These are phyloP conservation scores for Limenitis camilla DNA, from an alignment of 2,888 invertebrate species.

Conservation along the genomic window DNA sequence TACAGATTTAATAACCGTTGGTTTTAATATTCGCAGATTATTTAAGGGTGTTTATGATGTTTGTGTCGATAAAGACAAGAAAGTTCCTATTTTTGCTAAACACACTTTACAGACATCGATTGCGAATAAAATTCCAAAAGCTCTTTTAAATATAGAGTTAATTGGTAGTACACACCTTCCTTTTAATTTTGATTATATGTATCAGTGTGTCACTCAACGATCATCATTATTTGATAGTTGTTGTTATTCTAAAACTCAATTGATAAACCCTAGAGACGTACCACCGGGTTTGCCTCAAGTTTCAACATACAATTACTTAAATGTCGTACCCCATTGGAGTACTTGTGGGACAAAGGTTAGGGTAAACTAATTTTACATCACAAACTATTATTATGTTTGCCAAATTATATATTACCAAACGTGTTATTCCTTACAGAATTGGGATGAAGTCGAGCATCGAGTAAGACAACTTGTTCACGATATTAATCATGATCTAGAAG, in stretches of 20 bases:
- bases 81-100: slow-evolving; percentile 34
- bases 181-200: slow-evolving; percentile 31
- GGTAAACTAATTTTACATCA: neutral
- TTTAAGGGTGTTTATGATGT: slow-evolving; percentile 37
- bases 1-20: slow-evolving; percentile 34
- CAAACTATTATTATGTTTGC: too few species aligned
- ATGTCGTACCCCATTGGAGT: slow-evolving; percentile 50
- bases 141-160: neutral
- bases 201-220: slow-evolving; percentile 30
- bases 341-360: slow-evolving; percentile 36
- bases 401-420: too few species aligned
- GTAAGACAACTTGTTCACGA: slow-evolving; percentile 33
- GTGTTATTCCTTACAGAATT: slow-evolving; percentile 34
- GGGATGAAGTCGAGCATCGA: slow-evolving; percentile 40
- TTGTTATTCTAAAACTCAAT: slow-evolving; percentile 40
- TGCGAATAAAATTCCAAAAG: slow-evolving; percentile 1
- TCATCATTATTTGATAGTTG: slow-evolving; percentile 29
- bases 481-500: slow-evolving; percentile 24
- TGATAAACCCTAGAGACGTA: slow-evolving; percentile 43
- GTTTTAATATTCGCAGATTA: slow-evolving; percentile 24
- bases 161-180: slow-evolving; percentile 9
- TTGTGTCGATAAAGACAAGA: slow-evolving; percentile 34
- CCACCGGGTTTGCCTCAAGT: slow-evolving; percentile 38
- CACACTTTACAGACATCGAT: slow-evolving; percentile 21
- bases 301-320: slow-evolving; percentile 38